Base-by-base conservation (phyloP, 2,888 invertebrate species). In the Lysandra coridon region DNA sequence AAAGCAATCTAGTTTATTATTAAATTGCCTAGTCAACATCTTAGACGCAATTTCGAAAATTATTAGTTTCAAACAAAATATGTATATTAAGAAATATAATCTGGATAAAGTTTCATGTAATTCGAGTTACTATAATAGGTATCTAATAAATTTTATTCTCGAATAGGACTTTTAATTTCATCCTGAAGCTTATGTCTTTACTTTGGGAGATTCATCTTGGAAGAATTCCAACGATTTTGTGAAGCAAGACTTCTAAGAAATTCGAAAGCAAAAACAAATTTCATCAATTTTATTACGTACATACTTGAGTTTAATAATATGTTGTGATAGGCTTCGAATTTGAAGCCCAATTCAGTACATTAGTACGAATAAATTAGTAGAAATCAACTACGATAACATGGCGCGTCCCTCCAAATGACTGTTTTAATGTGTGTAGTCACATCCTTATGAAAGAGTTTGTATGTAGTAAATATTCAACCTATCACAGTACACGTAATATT, bases 171-270 rank as follows among this genome's bases (percentile, higher is more conserved):
- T 76, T 57, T 76, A 76, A 57, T 76, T 76, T 76, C 76, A 76
- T 76, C 57, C 76, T 12, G 17, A 76, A 76, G 30, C 57, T 76
- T 76, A 76, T 57, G 57, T 53, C 76, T 76, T 49, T 49, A 75
- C 49, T 53, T 33, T 76, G 14, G 33, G 14, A 76, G 57, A 57
- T 76, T 57, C 57, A 33, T 76, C 76, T 76, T 76, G 57, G 57
- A 76, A 76, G 53, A 76, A 76, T 76, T 76, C 76, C 76, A 76
- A 76, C 76, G 33, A 76, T 76, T 76, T 76, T 7, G 76, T 76
- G 76, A 76, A 76, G 30, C 57, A 33, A 53, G 17, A 76, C 76
- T 76, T 76, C 76, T 76, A 33, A 76, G 57, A 57, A 30, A 76
- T 76, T 57, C 49, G 53, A 76, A 30, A 30, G 57, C 57, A 53